Conservation (phyloP, 2,888 invertebrate species). For the Drosophila differens region DNA sequence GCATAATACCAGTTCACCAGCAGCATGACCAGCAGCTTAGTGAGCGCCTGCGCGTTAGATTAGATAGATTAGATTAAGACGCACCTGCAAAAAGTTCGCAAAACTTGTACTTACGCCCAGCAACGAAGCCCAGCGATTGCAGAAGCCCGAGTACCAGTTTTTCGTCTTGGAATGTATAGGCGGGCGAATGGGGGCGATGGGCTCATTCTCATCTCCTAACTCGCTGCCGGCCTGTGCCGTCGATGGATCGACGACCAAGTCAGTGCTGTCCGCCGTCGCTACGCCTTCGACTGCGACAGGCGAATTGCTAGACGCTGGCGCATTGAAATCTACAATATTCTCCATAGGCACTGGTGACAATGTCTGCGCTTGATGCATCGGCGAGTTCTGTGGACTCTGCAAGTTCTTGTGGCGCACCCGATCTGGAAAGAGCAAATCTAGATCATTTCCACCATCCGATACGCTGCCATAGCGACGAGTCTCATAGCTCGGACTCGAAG, state of each 20-base stretch:
- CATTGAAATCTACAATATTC: slow-evolving; percentile 50
- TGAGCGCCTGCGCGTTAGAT: slow-evolving; percentile 89
- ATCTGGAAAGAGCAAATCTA: slow-evolving; percentile 96
- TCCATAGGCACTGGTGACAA: slow-evolving; percentile 36
- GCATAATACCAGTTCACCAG: slow-evolving; percentile 97
- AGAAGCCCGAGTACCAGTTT: slow-evolving; percentile 97
- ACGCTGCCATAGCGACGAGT: slow-evolving; percentile 88
- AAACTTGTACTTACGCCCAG: slow-evolving; percentile 90
- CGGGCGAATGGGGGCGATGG: slow-evolving; percentile 87
- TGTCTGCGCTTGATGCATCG: slow-evolving; percentile 76
- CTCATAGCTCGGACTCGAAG: slow-evolving; percentile 87
- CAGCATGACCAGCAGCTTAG: slow-evolving; percentile 95
- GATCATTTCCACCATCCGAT: slow-evolving; percentile 85
- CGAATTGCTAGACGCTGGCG: slow-evolving; percentile 53
- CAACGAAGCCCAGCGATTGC: slow-evolving; percentile 97
- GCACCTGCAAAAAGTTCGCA: not conserved
- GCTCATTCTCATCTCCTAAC: slow-evolving; percentile 85
- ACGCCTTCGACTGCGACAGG: slow-evolving; percentile 5
- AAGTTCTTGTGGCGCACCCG: slow-evolving; percentile 93
- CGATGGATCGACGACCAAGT: slow-evolving; percentile 44
- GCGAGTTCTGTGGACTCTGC: slow-evolving; percentile 86
- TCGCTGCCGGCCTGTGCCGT: slow-evolving; percentile 49
- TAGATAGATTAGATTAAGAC: slow-evolving; percentile 40
- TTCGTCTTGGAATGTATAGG: slow-evolving; percentile 95
- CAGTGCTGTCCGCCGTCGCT: slow-evolving; percentile 49